phyloP scores from a whole-genome alignment of 2,888 invertebrate genomes.

The Parelbella ahira region DNA sequence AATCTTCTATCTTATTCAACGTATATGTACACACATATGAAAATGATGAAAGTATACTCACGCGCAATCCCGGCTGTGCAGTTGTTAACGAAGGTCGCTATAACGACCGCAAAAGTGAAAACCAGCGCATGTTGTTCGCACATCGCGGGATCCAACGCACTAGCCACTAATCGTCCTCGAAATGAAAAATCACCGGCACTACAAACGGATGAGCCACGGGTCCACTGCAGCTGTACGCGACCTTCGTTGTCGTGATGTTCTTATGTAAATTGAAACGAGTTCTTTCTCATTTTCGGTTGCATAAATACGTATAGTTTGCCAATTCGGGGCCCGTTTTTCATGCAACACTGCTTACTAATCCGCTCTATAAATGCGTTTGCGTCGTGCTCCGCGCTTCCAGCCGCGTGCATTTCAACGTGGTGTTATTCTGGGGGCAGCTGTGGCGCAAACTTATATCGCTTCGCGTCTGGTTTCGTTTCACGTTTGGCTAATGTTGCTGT shows the following conservation, averaged over 20 bases:
- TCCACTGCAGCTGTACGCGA: constrained; percentile 45
- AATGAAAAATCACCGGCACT: constrained; percentile 35
- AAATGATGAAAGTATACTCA: constrained; percentile 55
- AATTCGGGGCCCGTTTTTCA: constrained; percentile 66
- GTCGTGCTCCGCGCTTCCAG: constrained; percentile 33
- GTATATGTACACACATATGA: constrained; percentile 6
- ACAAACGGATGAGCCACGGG: constrained; percentile 43
- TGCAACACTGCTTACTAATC: constrained; percentile 63
- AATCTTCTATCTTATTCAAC: too few relatives aligned
- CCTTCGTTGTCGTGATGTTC: constrained; percentile 47
- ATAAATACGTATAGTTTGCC: constrained; percentile 67
- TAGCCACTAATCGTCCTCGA: constrained; percentile 26
- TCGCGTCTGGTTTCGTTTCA: neutral
- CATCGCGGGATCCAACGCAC: constrained; percentile 46
- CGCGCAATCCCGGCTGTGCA: constrained; percentile 61
- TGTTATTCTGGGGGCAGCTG: constrained; percentile 30
- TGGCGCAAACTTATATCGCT: constrained; percentile 19
- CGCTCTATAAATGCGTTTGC: constrained; percentile 55
- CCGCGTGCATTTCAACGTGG: constrained; percentile 35
- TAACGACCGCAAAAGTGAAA: constrained; percentile 46
- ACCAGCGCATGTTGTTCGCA: constrained; percentile 58
- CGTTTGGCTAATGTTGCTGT: too few relatives aligned
- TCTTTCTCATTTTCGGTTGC: constrained; percentile 72
- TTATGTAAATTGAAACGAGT: constrained; percentile 68
- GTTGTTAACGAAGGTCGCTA: constrained; percentile 43